A percentile compares a stretch with the other conserved stretches of the same genome.
Evolutionary conservation across 1,140 invertebrate species (phyloP).

Genomic region (Conus betulinus): DNA sequence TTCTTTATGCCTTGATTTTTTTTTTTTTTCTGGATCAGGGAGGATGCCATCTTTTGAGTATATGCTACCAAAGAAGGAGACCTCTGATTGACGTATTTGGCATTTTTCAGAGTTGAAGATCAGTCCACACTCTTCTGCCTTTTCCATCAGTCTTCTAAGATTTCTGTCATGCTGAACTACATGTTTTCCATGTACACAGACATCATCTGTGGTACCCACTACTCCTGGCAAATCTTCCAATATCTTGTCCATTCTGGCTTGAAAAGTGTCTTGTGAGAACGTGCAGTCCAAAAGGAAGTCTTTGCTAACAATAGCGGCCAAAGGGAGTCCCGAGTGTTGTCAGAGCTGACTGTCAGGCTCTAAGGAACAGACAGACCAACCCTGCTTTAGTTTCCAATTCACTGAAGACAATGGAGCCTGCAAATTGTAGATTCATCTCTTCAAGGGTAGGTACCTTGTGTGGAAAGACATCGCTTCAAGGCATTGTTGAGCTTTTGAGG

Average conservation of each 20-base stretch:
- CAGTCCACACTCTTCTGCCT: constrained; percentile 39
- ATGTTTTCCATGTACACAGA: constrained; percentile 56
- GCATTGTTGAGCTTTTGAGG: constrained; percentile 37
- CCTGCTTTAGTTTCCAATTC: constrained; percentile 66
- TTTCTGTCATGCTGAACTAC: constrained; percentile 55
- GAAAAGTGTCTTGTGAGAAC: constrained; percentile 64
- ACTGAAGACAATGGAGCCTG: constrained; percentile 27
- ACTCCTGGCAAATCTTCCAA: constrained; percentile 68
- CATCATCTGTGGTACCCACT: constrained; percentile 72
- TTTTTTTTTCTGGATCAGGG: constrained; percentile 70
- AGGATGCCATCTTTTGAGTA: constrained; percentile 67
- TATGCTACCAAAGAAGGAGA: constrained; percentile 73
- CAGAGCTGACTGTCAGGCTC: constrained; percentile 55
- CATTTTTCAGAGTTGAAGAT: constrained; percentile 49
- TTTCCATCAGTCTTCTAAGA: constrained; percentile 42
- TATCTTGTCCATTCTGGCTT: constrained; percentile 64
- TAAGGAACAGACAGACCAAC: constrained; percentile 62
- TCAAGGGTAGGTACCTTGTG: no score
- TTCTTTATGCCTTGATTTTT: constrained; percentile 45
- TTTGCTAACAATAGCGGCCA: constrained; percentile 28
- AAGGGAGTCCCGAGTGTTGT: constrained; percentile 58
- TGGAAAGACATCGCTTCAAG: no score
- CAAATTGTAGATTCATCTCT: constrained; percentile 27
- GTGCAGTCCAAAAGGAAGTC: constrained; percentile 62
- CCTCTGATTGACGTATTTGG: constrained; percentile 42